Conservation (phyloP, 2,113 vertebrate species). For the Herpailurus yagouaroundi region DNA sequence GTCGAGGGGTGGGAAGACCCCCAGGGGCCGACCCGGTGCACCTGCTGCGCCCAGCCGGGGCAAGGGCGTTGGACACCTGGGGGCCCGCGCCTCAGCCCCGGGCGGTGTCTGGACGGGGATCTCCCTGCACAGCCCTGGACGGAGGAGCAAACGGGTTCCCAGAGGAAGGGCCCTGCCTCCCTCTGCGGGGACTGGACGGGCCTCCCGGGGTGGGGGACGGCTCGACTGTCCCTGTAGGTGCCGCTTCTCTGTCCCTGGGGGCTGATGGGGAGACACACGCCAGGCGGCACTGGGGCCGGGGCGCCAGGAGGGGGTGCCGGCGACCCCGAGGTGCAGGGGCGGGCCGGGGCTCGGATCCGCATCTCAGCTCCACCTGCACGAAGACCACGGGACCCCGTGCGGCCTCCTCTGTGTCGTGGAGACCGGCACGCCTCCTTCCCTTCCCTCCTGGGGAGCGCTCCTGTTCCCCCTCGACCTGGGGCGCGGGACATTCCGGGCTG, state of each 20-base stretch:
- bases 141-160: neutral
- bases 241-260: neutral
- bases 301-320: fast-evolving
- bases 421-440: fast-evolving
- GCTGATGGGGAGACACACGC: neutral
- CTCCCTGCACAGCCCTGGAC: neutral
- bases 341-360: neutral
- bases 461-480: no score
- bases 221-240: fast-evolving
- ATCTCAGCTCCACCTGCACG: no score
- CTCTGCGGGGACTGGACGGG: neutral
- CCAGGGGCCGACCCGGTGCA: neutral
- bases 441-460: neutral
- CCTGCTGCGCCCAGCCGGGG: neutral
- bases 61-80: neutral
- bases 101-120: neutral
- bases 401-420: neutral
- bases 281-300: neutral
- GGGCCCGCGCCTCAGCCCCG: neutral
- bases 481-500: neutral
- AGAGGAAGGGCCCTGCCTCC: no score
- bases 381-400: fast-evolving
- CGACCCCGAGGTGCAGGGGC: neutral
- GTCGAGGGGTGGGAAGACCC: neutral
- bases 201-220: neutral